Evolutionary conservation across 1,140 invertebrate genomes (phyloP).

Genomic region (Apis laboriosa): DNA sequence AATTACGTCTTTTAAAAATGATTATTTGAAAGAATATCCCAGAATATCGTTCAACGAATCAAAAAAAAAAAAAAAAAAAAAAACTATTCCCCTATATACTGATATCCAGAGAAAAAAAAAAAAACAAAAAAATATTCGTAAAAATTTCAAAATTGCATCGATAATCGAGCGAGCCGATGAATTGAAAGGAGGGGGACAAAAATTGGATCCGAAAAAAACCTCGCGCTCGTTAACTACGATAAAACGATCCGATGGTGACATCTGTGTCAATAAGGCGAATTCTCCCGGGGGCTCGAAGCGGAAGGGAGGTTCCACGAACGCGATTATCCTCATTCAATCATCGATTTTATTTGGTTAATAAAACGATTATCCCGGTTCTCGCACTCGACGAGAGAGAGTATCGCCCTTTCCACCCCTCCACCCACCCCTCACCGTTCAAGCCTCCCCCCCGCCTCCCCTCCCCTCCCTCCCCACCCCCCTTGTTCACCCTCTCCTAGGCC

Average conservation of each 20-base stretch:
- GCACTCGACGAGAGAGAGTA: conserved; percentile 49
- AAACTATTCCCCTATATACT: too few relatives aligned
- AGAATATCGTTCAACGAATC: too few relatives aligned
- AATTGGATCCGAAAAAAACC: conserved; percentile 63
- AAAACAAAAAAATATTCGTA: too few relatives aligned
- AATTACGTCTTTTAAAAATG: too few relatives aligned
- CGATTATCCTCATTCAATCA: conserved; percentile 77
- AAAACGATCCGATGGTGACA: conserved; percentile 74
- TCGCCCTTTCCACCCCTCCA: conserved; percentile 5
- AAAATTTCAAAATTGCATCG: too few relatives aligned
- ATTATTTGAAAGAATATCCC: too few relatives aligned
- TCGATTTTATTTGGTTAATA: conserved; percentile 81
- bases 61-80: too few relatives aligned
- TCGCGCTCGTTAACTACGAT: conserved; percentile 61
- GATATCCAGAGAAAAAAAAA: too few relatives aligned
- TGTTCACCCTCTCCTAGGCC: neutral
- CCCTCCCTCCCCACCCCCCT: neutral
- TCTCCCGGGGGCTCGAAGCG: conserved; percentile 65
- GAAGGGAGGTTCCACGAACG: conserved; percentile 64
- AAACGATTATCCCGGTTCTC: conserved; percentile 77
- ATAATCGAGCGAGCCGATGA: neutral
- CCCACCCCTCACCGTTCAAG: neutral
- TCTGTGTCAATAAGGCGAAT: conserved; percentile 80
- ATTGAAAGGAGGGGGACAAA: neutral
- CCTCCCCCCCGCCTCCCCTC: neutral